Evolutionary conservation across 2,888 invertebrate species (phyloP).

Genomic region (Drosophila ustulata): DNA sequence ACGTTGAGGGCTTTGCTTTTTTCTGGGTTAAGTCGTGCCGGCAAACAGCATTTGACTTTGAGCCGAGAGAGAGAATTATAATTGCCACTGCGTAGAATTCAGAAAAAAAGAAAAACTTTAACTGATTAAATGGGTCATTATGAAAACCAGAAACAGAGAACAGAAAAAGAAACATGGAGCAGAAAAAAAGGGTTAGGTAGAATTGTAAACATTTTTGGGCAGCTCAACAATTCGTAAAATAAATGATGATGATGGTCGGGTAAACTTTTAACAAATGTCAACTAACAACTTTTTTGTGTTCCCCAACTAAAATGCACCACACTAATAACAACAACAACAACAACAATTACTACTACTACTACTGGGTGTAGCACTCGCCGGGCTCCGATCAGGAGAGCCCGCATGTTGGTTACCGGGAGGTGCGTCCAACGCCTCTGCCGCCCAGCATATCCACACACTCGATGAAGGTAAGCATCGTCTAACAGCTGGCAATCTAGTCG

Average conservation of each 20-base stretch:
- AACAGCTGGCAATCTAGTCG: neutral
- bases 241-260: conserved; percentile 9
- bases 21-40: conserved; percentile 72
- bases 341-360: conserved; percentile 28
- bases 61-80: conserved; percentile 42
- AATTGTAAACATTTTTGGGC: conserved; percentile 1
- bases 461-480: conserved; percentile 87
- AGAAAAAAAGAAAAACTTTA: conserved; percentile 27
- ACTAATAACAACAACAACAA: conserved; percentile 39
- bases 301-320: conserved; percentile 22
- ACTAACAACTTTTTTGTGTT: conserved; percentile 40
- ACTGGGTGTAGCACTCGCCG: conserved; percentile 83
- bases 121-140: conserved; percentile 65
- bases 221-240: conserved; percentile 28
- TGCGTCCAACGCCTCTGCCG: conserved; percentile 86
- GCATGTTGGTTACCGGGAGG: conserved; percentile 86
- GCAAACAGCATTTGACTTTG: conserved; percentile 71
- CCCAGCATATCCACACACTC: conserved; percentile 90
- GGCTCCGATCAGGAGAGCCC: conserved; percentile 86
- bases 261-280: conserved; percentile 1
- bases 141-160: conserved; percentile 26
- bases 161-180: neutral
- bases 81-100: conserved; percentile 44
- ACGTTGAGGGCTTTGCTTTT: conserved; percentile 32
- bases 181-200: conserved; percentile 27